A percentile compares a stretch with the other conserved stretches of the same genome.
These are phyloP conservation scores for Scotopteryx bipunctaria DNA, from an alignment of 2,888 invertebrate genomes.

Conservation along the genomic window DNA sequence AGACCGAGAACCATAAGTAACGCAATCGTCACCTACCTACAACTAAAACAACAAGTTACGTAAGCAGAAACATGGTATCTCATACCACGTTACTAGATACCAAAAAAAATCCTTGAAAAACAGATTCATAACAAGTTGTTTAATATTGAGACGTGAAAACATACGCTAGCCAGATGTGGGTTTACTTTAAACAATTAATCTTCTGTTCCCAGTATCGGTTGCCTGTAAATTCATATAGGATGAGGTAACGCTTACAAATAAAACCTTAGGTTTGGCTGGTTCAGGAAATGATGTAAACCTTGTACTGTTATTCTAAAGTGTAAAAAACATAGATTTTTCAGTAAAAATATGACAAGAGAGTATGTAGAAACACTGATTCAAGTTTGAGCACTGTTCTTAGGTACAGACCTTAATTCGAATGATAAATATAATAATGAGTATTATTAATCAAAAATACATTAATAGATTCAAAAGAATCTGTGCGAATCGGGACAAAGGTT, in stretches of 20 bases:
- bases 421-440: too few relatives aligned
- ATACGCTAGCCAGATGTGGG: constrained; percentile 33
- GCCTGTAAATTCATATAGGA: constrained; percentile 20
- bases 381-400: too few relatives aligned
- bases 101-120: neutral
- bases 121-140: constrained; percentile 1
- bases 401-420: too few relatives aligned
- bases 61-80: too few relatives aligned
- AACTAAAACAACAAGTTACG: too few relatives aligned
- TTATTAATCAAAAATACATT: too few relatives aligned
- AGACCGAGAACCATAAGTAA: too few relatives aligned
- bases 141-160: constrained; percentile 20
- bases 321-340: too few relatives aligned
- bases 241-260: constrained; percentile 13
- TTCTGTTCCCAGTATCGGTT: constrained; percentile 15
- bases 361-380: too few relatives aligned
- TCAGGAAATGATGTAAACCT: neutral
- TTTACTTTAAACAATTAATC: constrained; percentile 28
- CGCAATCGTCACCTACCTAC: neutral
- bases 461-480: neutral
- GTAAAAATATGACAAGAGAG: too few relatives aligned
- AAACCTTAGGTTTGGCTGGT: neutral
- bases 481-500: neutral
- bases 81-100: neutral
- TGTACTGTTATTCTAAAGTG: too few relatives aligned